Conservation (phyloP, 2,797 vertebrate genomes). For the Cyprinella venusta region DNA sequence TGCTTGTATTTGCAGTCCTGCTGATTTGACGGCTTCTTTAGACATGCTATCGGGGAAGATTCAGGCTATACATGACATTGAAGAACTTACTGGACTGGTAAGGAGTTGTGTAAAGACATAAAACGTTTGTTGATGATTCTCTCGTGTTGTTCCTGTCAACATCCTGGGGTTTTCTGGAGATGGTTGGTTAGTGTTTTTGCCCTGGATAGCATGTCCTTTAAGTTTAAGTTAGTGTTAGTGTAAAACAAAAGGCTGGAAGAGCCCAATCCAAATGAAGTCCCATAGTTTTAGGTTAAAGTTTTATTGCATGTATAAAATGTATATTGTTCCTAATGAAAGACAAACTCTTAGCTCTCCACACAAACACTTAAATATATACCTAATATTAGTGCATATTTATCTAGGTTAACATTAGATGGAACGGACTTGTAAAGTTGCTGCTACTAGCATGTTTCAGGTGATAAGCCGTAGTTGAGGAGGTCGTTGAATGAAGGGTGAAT, state of each 20-base stretch:
- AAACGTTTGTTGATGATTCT: neutral
- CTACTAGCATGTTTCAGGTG: too few relatives aligned
- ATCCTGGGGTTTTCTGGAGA: neutral
- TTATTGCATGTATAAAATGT: neutral
- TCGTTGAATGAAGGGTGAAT: too few relatives aligned
- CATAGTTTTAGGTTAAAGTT: neutral
- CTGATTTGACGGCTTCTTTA: conserved; percentile 81
- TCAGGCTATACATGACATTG: conserved; percentile 84
- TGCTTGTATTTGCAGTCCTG: conserved; percentile 73
- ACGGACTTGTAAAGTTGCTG: too few relatives aligned
- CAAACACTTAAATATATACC: too few relatives aligned
- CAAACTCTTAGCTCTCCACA: too few relatives aligned
- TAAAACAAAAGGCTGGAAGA: neutral
- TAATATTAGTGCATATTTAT: too few relatives aligned
- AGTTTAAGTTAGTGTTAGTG: neutral
- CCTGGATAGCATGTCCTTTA: neutral
- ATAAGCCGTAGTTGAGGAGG: too few relatives aligned
- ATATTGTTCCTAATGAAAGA: neutral
- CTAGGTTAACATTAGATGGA: too few relatives aligned
- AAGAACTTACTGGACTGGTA: conserved; percentile 90
- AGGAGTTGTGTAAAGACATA: conserved; percentile 44
- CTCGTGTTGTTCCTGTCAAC: neutral
- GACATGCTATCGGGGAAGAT: conserved; percentile 81
- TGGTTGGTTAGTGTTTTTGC: conserved; percentile 4
- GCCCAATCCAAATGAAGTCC: neutral